These are phyloP conservation scores for Caenorhabditis parvicauda DNA, from an alignment of 2,888 invertebrate species.

Conservation along the genomic window DNA sequence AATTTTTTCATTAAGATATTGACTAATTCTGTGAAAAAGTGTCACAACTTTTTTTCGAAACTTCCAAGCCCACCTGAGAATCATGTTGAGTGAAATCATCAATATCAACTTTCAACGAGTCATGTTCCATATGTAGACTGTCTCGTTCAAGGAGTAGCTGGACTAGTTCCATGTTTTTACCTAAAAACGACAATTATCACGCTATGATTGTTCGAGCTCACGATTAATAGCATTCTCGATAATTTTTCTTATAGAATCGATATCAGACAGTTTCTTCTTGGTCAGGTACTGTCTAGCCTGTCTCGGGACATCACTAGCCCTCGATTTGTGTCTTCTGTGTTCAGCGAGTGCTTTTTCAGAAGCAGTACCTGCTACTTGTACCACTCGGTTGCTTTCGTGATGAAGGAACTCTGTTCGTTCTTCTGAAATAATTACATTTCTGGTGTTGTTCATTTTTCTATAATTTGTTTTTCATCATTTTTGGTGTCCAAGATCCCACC, in stretches of 20 bases:
- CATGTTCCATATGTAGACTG: conserved; percentile 94
- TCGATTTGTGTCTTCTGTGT: conserved; percentile 42
- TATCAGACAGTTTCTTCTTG: conserved; percentile 21
- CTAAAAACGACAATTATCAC: conserved; percentile 58
- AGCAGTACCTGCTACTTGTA: conserved; percentile 86
- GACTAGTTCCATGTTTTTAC: conserved; percentile 84
- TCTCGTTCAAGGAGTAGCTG: conserved; percentile 86
- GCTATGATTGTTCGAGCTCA: conserved; percentile 8
- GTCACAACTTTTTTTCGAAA: background rate
- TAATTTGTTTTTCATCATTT: background rate
- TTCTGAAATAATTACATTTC: conserved; percentile 63
- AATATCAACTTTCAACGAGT: conserved; percentile 93
- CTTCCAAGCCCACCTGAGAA: conserved; percentile 15
- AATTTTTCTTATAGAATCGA: conserved; percentile 11
- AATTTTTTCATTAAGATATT: too few relatives aligned
- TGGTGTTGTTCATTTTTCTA: background rate
- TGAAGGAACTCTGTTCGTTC: conserved; percentile 80
- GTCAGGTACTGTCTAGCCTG: conserved; percentile 38
- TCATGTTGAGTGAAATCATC: conserved; percentile 78
- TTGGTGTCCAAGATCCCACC: background rate
- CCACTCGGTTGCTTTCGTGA: conserved; percentile 81
- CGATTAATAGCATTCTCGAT: conserved; percentile 34
- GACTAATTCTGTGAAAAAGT: too few relatives aligned
- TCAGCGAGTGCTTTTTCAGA: conserved; percentile 82
- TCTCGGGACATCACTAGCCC: conserved; percentile 33